A percentile compares a stretch with the other conserved stretches of the same genome.
phyloP scores from a whole-genome alignment of 2,113 vertebrate genomes.

The Petaurus breviceps region DNA sequence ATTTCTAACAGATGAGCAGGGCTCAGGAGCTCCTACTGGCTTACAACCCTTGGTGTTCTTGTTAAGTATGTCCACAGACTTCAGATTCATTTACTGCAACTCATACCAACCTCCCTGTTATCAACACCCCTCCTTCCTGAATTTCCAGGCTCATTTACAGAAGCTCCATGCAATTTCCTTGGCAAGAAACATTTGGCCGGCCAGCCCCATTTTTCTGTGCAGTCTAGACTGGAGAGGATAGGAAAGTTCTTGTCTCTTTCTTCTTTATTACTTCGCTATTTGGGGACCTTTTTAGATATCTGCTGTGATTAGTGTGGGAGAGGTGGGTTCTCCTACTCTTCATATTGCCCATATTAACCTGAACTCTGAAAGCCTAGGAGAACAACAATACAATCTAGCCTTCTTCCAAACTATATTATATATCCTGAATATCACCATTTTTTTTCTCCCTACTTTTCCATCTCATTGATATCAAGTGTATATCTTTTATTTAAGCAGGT shows the following conservation, averaged over 20 bases:
- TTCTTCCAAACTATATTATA: neutral
- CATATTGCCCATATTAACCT: neutral
- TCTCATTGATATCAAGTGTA: neutral
- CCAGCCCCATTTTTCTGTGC: neutral
- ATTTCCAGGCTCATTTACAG: neutral
- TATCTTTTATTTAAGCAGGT: slow-evolving; percentile 16
- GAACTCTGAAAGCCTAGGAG: neutral
- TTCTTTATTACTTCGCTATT: neutral
- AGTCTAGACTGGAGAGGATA: neutral
- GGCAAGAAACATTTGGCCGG: neutral
- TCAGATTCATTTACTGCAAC: neutral
- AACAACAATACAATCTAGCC: neutral
- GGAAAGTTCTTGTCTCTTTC: neutral
- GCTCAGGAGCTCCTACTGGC: neutral
- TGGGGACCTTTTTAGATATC: neutral
- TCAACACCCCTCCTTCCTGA: neutral
- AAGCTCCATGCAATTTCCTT: neutral
- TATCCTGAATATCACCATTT: slow-evolving; percentile 1
- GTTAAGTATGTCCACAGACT: neutral
- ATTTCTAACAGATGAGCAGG: neutral
- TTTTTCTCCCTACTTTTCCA: neutral
- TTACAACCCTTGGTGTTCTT: neutral
- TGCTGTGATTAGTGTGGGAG: neutral
- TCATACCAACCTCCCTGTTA: neutral
- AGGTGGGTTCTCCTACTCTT: neutral